These are phyloP conservation scores for Salvelinus fontinalis DNA, from an alignment of 2,113 vertebrate species.

Conservation along the genomic window DNA sequence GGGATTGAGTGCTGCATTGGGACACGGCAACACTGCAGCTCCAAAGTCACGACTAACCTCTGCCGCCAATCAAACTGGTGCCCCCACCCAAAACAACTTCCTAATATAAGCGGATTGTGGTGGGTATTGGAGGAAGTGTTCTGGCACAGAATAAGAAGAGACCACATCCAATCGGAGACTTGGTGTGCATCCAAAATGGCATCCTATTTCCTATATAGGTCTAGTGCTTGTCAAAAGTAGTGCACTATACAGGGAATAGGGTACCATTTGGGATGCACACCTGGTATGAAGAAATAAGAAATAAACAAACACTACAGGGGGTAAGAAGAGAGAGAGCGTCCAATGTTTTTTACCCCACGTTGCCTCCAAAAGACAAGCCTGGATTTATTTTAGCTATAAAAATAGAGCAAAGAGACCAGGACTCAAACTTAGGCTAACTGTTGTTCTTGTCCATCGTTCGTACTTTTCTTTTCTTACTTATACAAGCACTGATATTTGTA, in stretches of 20 bases:
- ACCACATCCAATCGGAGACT: conserved; percentile 1
- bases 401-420: background rate
- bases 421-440: too few species aligned
- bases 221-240: too few species aligned
- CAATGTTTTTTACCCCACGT: background rate
- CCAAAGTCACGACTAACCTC: background rate
- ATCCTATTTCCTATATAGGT: too few species aligned
- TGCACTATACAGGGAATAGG: too few species aligned
- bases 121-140: background rate
- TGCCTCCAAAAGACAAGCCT: background rate
- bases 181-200: background rate
- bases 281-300: conserved; percentile 3
- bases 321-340: background rate
- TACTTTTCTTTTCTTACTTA: too few species aligned
- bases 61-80: background rate
- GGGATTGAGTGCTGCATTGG: background rate
- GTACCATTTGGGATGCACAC: too few species aligned
- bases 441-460: too few species aligned
- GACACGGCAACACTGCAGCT: background rate
- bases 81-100: background rate
- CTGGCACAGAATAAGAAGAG: conserved; percentile 13
- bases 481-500: too few species aligned
- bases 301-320: conserved; percentile 16
- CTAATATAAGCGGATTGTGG: background rate
- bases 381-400: background rate